A percentile compares a stretch with the other conserved stretches of the same genome.
phyloP scores from a whole-genome alignment of 2,113 vertebrate species.

The Trochalopteron elliotii region DNA sequence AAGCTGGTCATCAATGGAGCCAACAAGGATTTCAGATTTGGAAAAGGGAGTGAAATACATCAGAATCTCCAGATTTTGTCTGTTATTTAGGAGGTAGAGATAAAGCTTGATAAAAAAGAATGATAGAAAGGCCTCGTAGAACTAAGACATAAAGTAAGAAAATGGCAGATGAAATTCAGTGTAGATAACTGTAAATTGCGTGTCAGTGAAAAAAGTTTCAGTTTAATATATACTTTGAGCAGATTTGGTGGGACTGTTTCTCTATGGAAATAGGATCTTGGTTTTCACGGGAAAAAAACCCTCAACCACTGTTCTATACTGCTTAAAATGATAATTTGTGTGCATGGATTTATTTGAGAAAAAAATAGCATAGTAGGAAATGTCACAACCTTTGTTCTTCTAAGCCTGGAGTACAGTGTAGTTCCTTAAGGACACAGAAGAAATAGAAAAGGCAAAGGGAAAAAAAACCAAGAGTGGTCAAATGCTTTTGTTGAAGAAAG shows the following conservation, averaged over 20 bases:
- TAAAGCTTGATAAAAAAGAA: not conserved
- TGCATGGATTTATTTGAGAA: not conserved
- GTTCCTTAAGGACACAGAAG: not conserved
- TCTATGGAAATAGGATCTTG: not conserved
- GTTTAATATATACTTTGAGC: not conserved
- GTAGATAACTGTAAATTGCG: not conserved
- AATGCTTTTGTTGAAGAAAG: not conserved
- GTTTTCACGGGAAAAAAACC: not conserved
- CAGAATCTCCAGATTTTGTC: not conserved
- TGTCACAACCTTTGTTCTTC: not conserved
- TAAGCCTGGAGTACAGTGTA: not conserved
- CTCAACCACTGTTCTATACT: not conserved
- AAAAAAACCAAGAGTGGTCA: not conserved
- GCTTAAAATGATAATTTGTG: not conserved
- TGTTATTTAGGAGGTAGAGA: not conserved
- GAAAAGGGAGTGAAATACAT: not conserved
- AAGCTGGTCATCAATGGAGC: not conserved
- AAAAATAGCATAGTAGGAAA: not conserved
- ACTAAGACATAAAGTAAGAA: not conserved
- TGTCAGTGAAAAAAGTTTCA: not conserved
- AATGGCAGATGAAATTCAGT: not conserved
- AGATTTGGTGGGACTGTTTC: not conserved
- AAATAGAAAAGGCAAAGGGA: not conserved
- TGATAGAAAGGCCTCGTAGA: not conserved
- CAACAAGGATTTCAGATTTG: not conserved